Evolutionary conservation across 2,113 vertebrate genomes (phyloP).

Genomic region (Vicugna pacos): DNA sequence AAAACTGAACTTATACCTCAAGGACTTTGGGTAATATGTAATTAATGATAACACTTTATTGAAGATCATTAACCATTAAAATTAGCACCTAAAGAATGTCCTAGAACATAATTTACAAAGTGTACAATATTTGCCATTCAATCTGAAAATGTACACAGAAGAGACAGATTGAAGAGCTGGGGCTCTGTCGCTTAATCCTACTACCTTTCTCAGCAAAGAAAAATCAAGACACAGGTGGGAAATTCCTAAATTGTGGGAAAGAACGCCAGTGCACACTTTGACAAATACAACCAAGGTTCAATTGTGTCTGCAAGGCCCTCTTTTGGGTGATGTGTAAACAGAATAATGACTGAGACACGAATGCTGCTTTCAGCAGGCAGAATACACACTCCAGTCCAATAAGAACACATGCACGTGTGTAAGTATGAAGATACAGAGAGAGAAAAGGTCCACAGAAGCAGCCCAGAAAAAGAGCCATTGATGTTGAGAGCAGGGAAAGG

Average conservation of each 20-base stretch:
- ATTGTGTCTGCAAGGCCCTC: background rate
- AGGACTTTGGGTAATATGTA: background rate
- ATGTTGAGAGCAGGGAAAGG: background rate
- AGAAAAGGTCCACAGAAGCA: background rate
- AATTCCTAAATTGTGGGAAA: background rate
- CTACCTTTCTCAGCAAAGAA: background rate
- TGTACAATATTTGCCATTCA: background rate
- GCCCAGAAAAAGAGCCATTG: background rate
- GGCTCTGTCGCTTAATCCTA: background rate
- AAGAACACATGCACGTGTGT: background rate
- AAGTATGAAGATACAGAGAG: background rate
- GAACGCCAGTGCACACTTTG: background rate
- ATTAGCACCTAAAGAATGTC: background rate
- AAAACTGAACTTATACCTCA: background rate
- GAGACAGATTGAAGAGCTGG: background rate
- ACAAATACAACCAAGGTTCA: background rate
- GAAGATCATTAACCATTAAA: background rate
- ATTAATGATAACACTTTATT: background rate
- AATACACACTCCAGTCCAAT: background rate
- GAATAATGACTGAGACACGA: background rate
- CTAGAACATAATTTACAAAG: background rate
- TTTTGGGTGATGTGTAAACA: background rate
- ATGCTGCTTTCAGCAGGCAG: background rate
- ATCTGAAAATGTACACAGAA: rapidly evolving
- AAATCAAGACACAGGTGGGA: background rate